Conservation (phyloP, 92 coral and sea anemone genomes). For the Palythoa caribaeorum region DNA sequence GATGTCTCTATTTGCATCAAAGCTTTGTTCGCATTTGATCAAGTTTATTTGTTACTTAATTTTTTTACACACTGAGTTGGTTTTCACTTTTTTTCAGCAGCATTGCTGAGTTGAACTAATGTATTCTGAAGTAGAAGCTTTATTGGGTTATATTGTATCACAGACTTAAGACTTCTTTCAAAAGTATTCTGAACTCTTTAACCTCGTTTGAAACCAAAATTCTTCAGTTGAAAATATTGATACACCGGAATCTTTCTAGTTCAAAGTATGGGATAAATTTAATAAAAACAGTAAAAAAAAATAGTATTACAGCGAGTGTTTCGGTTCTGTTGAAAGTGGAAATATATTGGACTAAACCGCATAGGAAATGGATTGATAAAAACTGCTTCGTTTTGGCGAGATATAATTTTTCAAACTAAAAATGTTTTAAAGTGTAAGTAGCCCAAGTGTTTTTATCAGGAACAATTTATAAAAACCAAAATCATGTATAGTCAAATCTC, state of each 20-base stretch:
- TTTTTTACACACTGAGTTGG: not conserved
- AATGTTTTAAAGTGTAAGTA: not conserved
- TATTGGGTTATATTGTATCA: constrained; percentile 15
- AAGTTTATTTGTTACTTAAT: not conserved
- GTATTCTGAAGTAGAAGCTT: not conserved
- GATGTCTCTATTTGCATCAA: not conserved
- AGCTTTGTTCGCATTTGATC: not conserved
- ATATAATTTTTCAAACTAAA: not conserved
- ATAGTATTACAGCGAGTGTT: not conserved
- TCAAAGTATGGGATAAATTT: constrained; percentile 29
- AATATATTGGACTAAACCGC: constrained; percentile 34
- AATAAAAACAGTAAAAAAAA: constrained; percentile 4
- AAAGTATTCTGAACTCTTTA: constrained; percentile 14
- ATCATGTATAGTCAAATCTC: not conserved
- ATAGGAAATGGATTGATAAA: constrained; percentile 24
- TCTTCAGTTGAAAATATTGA: constrained; percentile 26
- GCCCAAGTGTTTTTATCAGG: not conserved
- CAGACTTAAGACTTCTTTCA: not conserved
- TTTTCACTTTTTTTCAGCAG: constrained; percentile 35
- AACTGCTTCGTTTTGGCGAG: constrained; percentile 29
- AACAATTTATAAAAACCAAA: not conserved
- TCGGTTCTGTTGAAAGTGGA: constrained; percentile 21
- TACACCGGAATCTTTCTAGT: constrained; percentile 10
- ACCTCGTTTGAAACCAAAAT: constrained; percentile 35
- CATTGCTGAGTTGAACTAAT: not conserved